Conservation (phyloP, 2,113 vertebrate genomes). For the Dolichallabes microphthalmus region DNA sequence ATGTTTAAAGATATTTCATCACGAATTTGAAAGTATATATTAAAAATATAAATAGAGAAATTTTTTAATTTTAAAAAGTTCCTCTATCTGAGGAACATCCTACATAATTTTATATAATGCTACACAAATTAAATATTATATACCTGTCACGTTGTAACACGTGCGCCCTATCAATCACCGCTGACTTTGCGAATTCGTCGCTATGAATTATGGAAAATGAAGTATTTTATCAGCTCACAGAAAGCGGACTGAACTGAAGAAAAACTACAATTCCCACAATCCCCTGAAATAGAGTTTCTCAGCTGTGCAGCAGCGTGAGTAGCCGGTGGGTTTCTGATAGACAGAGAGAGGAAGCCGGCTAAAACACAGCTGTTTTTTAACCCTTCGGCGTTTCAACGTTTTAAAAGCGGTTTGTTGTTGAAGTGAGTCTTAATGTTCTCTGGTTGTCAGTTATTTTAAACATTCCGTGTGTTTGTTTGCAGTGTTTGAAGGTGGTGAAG, state of each 20-base stretch:
- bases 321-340: not conserved
- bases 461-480: not conserved
- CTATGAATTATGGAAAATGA: conserved; percentile 21
- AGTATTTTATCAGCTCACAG: not conserved
- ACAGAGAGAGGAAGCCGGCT: not conserved
- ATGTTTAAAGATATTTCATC: too few relatives aligned
- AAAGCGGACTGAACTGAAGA: accelerated
- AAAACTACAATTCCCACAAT: conserved; percentile 47
- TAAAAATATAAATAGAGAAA: not conserved
- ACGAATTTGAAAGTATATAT: not conserved
- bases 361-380: not conserved
- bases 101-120: not conserved
- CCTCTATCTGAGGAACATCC: not conserved
- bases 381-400: not conserved
- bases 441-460: conserved; percentile 4
- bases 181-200: not conserved
- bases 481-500: not conserved
- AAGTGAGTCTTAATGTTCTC: conserved; percentile 16
- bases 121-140: not conserved
- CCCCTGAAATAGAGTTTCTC: not conserved
- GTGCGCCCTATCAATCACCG: conserved; percentile 26
- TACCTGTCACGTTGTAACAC: not conserved
- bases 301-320: conserved; percentile 10
- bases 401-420: not conserved
- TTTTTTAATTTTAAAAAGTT: too few relatives aligned